phyloP scores from a whole-genome alignment of 1,140 invertebrate genomes.

The Meloidogyne exigua region DNA sequence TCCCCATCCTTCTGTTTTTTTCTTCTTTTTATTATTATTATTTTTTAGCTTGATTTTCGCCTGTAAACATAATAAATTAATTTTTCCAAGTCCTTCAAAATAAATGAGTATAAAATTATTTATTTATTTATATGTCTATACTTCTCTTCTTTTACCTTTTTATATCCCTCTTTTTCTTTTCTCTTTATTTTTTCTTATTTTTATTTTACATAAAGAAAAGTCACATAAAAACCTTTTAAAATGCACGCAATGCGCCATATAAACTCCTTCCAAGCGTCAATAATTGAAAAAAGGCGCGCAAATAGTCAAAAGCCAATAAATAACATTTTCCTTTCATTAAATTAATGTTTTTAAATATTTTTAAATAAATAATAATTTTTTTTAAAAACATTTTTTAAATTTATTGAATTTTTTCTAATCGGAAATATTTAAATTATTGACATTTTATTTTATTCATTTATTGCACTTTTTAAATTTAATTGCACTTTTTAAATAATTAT shows the following conservation, averaged over 20 bases:
- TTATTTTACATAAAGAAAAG: background rate
- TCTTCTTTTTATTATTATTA: too few species aligned
- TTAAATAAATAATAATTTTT: background rate
- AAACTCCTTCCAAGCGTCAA: background rate
- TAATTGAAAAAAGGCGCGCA: slow-evolving; percentile 3
- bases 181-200: background rate
- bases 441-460: too few species aligned
- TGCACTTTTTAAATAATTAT: too few species aligned
- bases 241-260: slow-evolving; percentile 2
- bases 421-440: too few species aligned
- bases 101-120: background rate
- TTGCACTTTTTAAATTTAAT: too few species aligned
- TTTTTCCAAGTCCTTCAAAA: background rate
- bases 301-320: slow-evolving; percentile 2
- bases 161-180: background rate
- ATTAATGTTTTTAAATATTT: background rate
- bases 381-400: background rate
- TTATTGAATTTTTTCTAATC: too few species aligned
- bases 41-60: background rate
- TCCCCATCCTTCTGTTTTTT: too few species aligned
- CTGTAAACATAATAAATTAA: background rate
- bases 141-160: too few species aligned
- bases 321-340: slow-evolving; percentile 2
- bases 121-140: background rate
- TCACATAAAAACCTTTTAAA: slow-evolving; percentile 4